Conservation (phyloP, 2,797 vertebrate genomes). For the Notolabrus celidotus region DNA sequence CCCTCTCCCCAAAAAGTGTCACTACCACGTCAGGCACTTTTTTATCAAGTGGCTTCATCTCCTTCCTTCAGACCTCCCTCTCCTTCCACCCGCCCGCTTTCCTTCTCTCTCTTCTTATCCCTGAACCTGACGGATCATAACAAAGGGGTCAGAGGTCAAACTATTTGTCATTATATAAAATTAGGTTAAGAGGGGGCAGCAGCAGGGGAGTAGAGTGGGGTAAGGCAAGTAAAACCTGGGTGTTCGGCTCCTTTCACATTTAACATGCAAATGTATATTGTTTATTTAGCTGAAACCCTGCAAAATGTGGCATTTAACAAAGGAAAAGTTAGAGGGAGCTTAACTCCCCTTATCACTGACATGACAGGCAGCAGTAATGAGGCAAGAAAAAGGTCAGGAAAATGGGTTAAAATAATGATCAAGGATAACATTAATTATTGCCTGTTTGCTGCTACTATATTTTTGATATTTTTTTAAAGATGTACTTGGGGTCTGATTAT, state of each 20-base stretch:
- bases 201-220: neutral
- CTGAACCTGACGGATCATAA: constrained; percentile 39
- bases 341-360: no score
- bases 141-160: constrained; percentile 57
- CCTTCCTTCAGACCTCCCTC: constrained; percentile 13
- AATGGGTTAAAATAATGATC: no score
- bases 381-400: no score
- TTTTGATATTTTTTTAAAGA: no score
- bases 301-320: no score
- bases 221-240: neutral
- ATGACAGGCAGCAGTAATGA: no score
- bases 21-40: constrained; percentile 39
- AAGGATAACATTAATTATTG: no score
- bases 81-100: neutral
- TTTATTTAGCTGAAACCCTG: no score
- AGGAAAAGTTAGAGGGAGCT: no score
- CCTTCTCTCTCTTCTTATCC: constrained; percentile 5
- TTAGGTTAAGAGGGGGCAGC: neutral
- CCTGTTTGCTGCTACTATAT: no score
- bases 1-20: constrained; percentile 50
- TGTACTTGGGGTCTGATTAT: no score
- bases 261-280: no score
- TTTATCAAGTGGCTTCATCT: constrained; percentile 66
- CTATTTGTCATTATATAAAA: constrained; percentile 23
- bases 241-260: neutral